Conservation (phyloP, 2,888 invertebrate species). For the Coremacera marginata region DNA sequence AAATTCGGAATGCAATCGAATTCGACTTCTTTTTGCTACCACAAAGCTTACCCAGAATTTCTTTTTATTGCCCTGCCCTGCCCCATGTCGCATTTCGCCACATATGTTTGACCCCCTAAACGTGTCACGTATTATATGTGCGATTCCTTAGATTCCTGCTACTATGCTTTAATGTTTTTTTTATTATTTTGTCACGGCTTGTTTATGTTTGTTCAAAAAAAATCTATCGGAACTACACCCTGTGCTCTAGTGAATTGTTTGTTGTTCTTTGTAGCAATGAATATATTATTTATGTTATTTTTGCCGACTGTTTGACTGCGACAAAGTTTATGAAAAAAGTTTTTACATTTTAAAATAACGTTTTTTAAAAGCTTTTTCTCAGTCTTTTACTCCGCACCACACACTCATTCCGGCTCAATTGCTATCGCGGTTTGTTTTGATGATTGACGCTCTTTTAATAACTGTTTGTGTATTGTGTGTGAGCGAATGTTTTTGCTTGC, state of each 20-base stretch:
- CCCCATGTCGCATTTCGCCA: no score
- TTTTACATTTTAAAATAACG: background rate
- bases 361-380: background rate
- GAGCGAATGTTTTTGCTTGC: background rate
- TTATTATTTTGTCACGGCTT: no score
- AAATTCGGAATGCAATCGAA: no score
- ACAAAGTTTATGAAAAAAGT: background rate
- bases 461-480: constrained; percentile 30
- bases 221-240: background rate
- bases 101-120: no score
- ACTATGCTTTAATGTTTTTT: no score
- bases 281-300: constrained; percentile 26
- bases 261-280: background rate
- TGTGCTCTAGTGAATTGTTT: background rate
- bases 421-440: constrained; percentile 9
- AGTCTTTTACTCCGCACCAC: no score
- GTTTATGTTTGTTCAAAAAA: no score
- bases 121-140: no score
- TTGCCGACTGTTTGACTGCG: constrained; percentile 6
- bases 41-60: no score
- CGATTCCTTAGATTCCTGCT: no score
- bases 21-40: no score
- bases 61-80: no score
- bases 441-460: constrained; percentile 10
- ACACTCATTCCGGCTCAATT: background rate